A percentile compares a stretch with the other conserved stretches of the same genome.
phyloP scores from a whole-genome alignment of 2,113 vertebrate genomes.

The Tor tambroides region DNA sequence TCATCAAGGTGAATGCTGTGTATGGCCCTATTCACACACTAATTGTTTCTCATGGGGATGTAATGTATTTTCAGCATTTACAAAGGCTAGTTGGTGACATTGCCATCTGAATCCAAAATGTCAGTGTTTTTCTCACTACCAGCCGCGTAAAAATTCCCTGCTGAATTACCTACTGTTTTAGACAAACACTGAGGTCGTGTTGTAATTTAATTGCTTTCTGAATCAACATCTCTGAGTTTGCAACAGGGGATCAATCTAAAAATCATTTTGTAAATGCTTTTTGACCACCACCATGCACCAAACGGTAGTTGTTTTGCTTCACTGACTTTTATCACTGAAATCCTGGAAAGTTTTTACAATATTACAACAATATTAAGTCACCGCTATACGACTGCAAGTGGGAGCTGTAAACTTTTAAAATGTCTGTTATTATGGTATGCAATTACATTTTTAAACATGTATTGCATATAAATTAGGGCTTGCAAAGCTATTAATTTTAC shows the following conservation, averaged over 20 bases:
- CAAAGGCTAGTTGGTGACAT: not conserved
- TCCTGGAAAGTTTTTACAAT: not conserved
- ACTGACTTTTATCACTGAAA: not conserved
- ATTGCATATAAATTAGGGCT: not conserved
- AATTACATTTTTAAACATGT: not conserved
- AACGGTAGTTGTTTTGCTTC: not conserved
- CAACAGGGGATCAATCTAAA: not conserved
- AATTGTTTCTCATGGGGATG: not conserved
- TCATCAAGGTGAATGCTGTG: slow-evolving; percentile 31
- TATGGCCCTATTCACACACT: not conserved
- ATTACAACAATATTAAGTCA: not conserved
- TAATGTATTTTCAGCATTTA: not conserved
- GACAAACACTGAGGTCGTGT: not conserved
- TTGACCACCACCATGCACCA: not conserved
- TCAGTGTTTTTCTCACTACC: not conserved
- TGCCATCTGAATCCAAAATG: not conserved
- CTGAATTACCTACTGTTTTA: not conserved
- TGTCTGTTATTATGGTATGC: not conserved
- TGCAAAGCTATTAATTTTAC: not conserved
- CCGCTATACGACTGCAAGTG: not conserved
- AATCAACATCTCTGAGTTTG: not conserved
- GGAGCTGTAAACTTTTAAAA: not conserved
- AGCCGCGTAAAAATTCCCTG: not conserved
- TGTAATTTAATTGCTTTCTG: not conserved
- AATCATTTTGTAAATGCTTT: not conserved